Evolutionary conservation across 2,888 invertebrate species (phyloP).

Genomic region (Pilophorus perplexus): DNA sequence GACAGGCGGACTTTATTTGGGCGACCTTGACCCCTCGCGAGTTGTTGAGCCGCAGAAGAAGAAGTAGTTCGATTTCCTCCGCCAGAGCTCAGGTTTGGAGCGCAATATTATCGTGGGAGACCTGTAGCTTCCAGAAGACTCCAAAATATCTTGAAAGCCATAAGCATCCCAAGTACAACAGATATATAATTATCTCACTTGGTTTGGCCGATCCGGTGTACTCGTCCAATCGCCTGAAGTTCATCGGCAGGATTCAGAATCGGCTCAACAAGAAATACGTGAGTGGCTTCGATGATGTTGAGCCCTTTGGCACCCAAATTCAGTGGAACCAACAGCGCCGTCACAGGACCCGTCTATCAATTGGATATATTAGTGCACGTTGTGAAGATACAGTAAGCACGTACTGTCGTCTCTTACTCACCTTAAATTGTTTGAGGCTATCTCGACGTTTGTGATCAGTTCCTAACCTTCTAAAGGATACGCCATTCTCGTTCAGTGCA

Average conservation of each 20-base stretch:
- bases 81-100: too few species aligned
- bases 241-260: slow-evolving; percentile 70
- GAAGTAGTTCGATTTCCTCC: too few species aligned
- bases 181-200: slow-evolving; percentile 56
- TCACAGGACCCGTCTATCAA: slow-evolving; percentile 52
- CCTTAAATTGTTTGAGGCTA: slow-evolving; percentile 58
- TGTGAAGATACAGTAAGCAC: background rate
- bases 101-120: too few species aligned
- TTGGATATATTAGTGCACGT: background rate
- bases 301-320: slow-evolving; percentile 71
- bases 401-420: slow-evolving; percentile 47
- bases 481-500: slow-evolving; percentile 58
- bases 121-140: too few species aligned
- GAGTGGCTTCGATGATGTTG: slow-evolving; percentile 74
- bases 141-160: too few species aligned
- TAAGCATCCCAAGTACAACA: too few species aligned
- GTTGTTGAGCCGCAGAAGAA: too few species aligned
- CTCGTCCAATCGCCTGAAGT: slow-evolving; percentile 71
- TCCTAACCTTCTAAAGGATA: slow-evolving; percentile 51
- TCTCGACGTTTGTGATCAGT: slow-evolving; percentile 54
- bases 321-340: slow-evolving; percentile 66
- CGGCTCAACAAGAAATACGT: slow-evolving; percentile 73
- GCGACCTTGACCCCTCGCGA: too few species aligned
- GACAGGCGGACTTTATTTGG: too few species aligned
- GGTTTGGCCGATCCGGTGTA: slow-evolving; percentile 76